Evolutionary conservation across 2,113 vertebrate species (phyloP).

Genomic region (Onychorhynchus coronatus): DNA sequence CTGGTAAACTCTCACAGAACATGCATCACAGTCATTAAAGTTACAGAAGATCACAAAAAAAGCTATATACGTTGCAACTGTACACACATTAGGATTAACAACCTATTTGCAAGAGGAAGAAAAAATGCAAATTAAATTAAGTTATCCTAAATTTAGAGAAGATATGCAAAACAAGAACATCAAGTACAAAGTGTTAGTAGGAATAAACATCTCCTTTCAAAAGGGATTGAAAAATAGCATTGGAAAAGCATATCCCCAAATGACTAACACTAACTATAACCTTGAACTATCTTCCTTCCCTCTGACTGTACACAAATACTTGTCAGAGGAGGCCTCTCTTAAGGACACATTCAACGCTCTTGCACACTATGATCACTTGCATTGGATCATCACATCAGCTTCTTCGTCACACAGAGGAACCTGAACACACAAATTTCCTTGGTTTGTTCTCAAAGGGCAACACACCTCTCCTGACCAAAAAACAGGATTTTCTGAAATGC

Average conservation of each 20-base stretch:
- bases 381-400: neutral
- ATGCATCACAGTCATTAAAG: neutral
- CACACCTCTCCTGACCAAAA: neutral
- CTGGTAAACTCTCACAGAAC: neutral
- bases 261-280: neutral
- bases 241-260: neutral
- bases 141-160: neutral
- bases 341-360: neutral
- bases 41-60: neutral
- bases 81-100: neutral
- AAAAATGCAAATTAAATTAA: neutral
- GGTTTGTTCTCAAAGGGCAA: neutral
- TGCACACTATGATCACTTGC: neutral
- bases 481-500: neutral
- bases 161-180: neutral
- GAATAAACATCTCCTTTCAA: neutral
- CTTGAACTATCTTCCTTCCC: conserved; percentile 20
- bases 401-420: neutral
- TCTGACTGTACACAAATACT: neutral
- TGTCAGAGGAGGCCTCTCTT: conserved; percentile 10
- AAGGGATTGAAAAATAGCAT: neutral
- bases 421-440: neutral
- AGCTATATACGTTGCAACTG: neutral
- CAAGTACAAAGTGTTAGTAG: neutral
- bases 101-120: neutral